Evolutionary conservation across 2,888 invertebrate species (phyloP), one percentile per base, ranked within the genome.

Genomic region (Drosophila recens): DNA sequence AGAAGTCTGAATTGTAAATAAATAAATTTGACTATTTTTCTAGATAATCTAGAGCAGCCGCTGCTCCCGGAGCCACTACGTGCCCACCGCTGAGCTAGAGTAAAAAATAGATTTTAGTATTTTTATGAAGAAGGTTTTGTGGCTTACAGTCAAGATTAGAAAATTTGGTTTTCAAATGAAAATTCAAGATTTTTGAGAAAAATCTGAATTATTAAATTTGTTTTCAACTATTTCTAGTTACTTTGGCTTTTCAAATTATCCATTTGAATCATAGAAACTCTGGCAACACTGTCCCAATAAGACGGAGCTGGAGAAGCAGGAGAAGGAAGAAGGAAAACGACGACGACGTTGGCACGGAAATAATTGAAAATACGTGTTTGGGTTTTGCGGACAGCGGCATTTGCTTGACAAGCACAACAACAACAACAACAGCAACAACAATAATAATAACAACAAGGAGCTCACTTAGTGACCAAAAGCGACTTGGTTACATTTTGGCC

Each of bases 281-380:
- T 38, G 8, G 5, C 38, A 38, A 6, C 38, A 38, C 38, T 38
- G 38, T 2, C 38, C n/a, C 27, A 46, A 30, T n/a, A 46, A 46
- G 45, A n/a, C 6, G n/a, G n/a, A 38, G 38, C n/a, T n/a, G 38
- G 5, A 3, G 38, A 6, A 38, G 6, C 4, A 15, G n/a, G 3
- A n/a, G 13, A 13, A 20, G 13, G 1, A 2, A 8, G 30, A 38
- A n/a, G 23, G 13, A 20, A 8, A 2, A 48, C n/a, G 23, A 36
- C 66, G 75, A 72, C 77, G 68, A 88, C 73, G 71, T 80, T 86
- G 84, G 78, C 87, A 80, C 78, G 80, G 82, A 89, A 89, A 89
- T 91, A 90, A 90, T 90, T 90, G 91, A 86, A 89, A 90, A 87
- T 88, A 90, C 90, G 90, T 91, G 90, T 90, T 87, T 80, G 81